Base-by-base conservation (phyloP, 2,113 vertebrate genomes). In the Perca schrenkii region DNA sequence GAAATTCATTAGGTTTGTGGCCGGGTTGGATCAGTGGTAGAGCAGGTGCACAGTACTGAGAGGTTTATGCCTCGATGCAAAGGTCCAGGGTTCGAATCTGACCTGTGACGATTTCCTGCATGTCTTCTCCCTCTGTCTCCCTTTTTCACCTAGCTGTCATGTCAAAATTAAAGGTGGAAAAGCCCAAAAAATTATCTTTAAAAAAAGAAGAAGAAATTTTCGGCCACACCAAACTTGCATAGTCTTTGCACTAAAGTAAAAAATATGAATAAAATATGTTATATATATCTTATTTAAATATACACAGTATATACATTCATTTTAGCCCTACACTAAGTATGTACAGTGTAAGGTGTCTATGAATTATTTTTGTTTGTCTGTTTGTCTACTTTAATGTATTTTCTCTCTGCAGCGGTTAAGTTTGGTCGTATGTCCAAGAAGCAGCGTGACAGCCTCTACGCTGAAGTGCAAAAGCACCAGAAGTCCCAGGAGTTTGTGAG, bases 401-500 rank as follows among this genome's bases (percentile, higher is more conserved):
- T 80, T 70, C 46, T 69, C 22, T 82, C 28, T 79, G 14, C 92
- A 98, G 97, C 97, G 8, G 97, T 98, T 80, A 98, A 98, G 92
- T 98, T 98, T 0, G 97, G 97, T 47, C 97, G 97, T 66, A 98
- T 98, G 97, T 98, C 97, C 0, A 98, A 98, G 93, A 98, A 98
- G 90, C 97, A 98, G 91, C 95, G 97, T 0, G 97, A 98, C 94
- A 97, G 97, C 87, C 96, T 98, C 8, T 98, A 98, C 0, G 97
- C 97, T 0, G 97, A 98, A 92, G 97, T 98, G 56, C 97, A 98
- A 87, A 98, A 97, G 81, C 97, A 98, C 85, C 97, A 97, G 86
- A 97, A 97, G 92, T 96, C 92, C 80, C 97, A 97, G 92, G 97
- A 98, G 87, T 94, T 94, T 0, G 43, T 76, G 0, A 72, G 75